Base-by-base conservation (phyloP, 2,888 invertebrate genomes). In the Timema cristinae region DNA sequence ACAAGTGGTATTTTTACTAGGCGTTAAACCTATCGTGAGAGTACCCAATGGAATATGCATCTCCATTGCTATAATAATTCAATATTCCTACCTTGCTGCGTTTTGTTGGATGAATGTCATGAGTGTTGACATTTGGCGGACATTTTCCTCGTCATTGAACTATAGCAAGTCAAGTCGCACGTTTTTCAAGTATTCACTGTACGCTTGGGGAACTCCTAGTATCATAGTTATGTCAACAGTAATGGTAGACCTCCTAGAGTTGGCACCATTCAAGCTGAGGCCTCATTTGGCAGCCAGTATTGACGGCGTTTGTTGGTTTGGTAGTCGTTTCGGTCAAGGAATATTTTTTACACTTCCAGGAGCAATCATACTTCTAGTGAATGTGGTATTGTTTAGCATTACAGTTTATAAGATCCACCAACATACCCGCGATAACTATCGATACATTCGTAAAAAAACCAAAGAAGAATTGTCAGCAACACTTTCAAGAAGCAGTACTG, bases 91-190 rank as follows among this genome's bases (percentile, higher is more conserved):
- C 76, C 77, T 84, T 51, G 79, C 82, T 0, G 78, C 82, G 4
- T 84, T 84, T 77, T 80, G 80, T 75, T 85, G 85, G 85, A 82
- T 83, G 81, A 83, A 81, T 74, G 79, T 83, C 8, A 81, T 84
- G 79, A 82, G 83, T 56, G 77, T 82, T 70, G 84, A 84, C 74
- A 80, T 84, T 61, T 83, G 81, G 78, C 77, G 81, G 63, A 83
- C 83, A 0, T 84, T 84, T 74, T 76, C 77, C 16, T 72, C 63
- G 69, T 76, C 72, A 54, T 70, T 59, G 48, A 69, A 50, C 4
- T 63, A 51, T 7, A 54, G 66, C 47, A 50, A 66, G 15, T 54
- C 67, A 15, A 11, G 50, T 13, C 47, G 71, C 48, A 74, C 76
- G 10, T 76, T 78, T 68, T 50, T 77, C 50, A 77, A 77, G 71